Conservation (phyloP, 1,140 invertebrate species). For the Drosophila pruinosa region DNA sequence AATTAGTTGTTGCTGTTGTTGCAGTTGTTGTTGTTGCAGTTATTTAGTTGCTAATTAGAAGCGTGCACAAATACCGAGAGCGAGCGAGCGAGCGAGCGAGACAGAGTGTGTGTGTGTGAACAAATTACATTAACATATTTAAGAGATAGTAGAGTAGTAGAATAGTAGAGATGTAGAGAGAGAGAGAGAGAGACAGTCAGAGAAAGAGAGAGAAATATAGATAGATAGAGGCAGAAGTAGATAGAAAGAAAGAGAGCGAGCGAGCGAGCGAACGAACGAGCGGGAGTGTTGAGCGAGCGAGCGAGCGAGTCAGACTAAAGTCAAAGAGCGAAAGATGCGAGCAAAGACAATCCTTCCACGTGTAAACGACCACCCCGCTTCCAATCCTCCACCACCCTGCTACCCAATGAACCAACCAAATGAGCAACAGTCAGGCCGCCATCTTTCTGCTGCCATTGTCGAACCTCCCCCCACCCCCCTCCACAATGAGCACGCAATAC, state of each 20-base stretch:
- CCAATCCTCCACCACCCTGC: not conserved
- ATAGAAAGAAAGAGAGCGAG: constrained; percentile 15
- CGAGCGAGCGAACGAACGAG: constrained; percentile 50
- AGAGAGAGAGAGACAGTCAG: constrained; percentile 34
- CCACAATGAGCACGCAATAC: not conserved
- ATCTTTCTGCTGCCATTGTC: not conserved
- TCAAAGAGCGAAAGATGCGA: constrained; percentile 15
- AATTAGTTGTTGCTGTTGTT: constrained; percentile 45
- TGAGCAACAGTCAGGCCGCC: not conserved
- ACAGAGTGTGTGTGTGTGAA: constrained; percentile 21
- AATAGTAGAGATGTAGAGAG: not conserved
- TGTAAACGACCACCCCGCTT: not conserved
- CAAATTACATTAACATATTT: constrained; percentile 29
- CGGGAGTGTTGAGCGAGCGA: constrained; percentile 54
- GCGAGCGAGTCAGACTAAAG: constrained; percentile 21
- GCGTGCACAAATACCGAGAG: constrained; percentile 73
- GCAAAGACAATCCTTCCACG: constrained; percentile 19
- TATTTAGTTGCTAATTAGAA: constrained; percentile 53
- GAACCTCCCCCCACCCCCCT: not conserved
- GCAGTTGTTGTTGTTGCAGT: constrained; percentile 37
- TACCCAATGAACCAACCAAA: constrained; percentile 1
- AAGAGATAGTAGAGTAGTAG: constrained; percentile 6
- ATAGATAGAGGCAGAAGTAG: not conserved
- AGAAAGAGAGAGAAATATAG: constrained; percentile 8
- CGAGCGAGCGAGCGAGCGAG: constrained; percentile 38